These are phyloP conservation scores for Drosophila putrida DNA, from an alignment of 2,888 invertebrate species.

Conservation along the genomic window DNA sequence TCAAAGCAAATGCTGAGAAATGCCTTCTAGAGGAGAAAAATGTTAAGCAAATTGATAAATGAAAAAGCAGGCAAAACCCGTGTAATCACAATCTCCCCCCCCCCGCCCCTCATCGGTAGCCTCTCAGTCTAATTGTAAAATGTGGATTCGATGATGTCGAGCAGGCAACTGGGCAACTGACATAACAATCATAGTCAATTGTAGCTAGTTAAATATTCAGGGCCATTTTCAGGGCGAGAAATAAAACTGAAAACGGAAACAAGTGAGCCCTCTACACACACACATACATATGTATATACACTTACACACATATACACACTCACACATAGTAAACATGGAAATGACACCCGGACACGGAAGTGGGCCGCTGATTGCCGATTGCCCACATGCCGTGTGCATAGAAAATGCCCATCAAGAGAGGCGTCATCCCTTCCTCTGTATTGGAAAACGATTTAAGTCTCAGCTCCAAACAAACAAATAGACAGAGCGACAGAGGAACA, in stretches of 20 bases:
- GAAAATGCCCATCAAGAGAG: constrained; percentile 42
- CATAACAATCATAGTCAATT: constrained; percentile 80
- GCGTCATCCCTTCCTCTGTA: constrained; percentile 41
- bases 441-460: constrained; percentile 69
- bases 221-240: constrained; percentile 64
- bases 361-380: constrained; percentile 59
- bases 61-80: constrained; percentile 39
- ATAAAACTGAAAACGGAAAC: constrained; percentile 65
- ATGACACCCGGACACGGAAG: constrained; percentile 62
- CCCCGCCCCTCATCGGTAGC: background rate
- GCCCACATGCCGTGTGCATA: constrained; percentile 77
- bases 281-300: constrained; percentile 5
- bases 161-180: constrained; percentile 36
- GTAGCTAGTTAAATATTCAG: constrained; percentile 78
- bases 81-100: constrained; percentile 16
- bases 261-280: constrained; percentile 32
- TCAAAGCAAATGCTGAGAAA: constrained; percentile 33
- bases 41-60: constrained; percentile 74
- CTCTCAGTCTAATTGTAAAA: constrained; percentile 61
- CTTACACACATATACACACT: constrained; percentile 9
- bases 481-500: constrained; percentile 10
- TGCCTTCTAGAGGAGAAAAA: constrained; percentile 22
- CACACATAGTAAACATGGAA: constrained; percentile 15
- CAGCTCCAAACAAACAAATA: constrained; percentile 34
- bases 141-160: constrained; percentile 21